Percentiles rank a stretch among this genome's conserved stretches.
Conservation (phyloP, 2,888 invertebrate genomes). For the Rotaria sp. region DNA sequence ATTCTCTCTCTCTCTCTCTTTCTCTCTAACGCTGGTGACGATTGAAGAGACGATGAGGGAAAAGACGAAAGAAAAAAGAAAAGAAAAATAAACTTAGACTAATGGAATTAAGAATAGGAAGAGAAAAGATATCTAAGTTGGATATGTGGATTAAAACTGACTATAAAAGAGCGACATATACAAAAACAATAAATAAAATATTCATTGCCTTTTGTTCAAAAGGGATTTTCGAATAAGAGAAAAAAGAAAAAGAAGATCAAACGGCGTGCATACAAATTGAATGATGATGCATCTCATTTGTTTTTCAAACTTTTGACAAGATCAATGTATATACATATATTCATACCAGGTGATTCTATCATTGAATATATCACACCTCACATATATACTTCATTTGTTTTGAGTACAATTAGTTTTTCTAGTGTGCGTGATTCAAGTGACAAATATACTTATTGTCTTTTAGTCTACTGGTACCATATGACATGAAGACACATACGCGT, state of each 20-base stretch:
- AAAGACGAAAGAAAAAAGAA: neutral
- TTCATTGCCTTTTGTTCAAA: constrained; percentile 10
- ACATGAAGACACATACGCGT: neutral
- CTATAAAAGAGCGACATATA: neutral
- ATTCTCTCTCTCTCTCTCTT: neutral
- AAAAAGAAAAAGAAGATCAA: neutral
- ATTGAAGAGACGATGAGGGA: neutral
- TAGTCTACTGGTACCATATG: neutral
- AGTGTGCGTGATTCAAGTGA: neutral
- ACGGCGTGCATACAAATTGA: constrained; percentile 4
- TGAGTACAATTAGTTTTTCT: neutral
- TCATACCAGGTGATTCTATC: neutral
- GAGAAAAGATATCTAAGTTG: neutral
- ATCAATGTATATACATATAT: neutral
- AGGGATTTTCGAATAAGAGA: neutral
- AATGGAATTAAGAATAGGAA: constrained; percentile 15
- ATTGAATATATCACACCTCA: neutral
- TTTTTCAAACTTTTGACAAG: neutral
- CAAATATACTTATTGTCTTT: constrained; percentile 6
- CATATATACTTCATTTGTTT: neutral
- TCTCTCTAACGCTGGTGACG: neutral
- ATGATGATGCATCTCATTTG: constrained; percentile 13
- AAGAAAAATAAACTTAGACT: constrained; percentile 12
- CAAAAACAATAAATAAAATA: constrained; percentile 19
- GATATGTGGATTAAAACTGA: neutral